Conservation (phyloP, 2,888 invertebrate genomes). For the Phyto melanocephala region DNA sequence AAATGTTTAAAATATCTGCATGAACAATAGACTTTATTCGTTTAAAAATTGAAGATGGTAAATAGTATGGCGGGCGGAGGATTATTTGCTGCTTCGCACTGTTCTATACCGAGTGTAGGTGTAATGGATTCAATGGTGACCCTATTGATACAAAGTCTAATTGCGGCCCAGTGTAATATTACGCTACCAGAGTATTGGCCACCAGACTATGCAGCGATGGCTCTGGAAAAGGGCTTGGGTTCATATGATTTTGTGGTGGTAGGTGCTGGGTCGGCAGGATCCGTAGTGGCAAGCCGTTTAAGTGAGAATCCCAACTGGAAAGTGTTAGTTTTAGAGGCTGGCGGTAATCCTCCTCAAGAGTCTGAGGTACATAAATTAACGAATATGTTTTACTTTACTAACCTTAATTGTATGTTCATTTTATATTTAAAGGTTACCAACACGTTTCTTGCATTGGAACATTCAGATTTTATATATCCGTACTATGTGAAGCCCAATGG, state of each 20-base stretch:
- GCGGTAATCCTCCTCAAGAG: conserved; percentile 82
- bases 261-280: conserved; percentile 82
- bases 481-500: conserved; percentile 72
- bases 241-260: conserved; percentile 81
- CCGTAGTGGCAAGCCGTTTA: conserved; percentile 82
- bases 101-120: conserved; percentile 67
- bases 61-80: neutral
- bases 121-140: conserved; percentile 79
- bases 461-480: conserved; percentile 69
- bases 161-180: conserved; percentile 81
- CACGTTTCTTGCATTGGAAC: conserved; percentile 69
- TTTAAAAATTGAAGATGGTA: conserved; percentile 23
- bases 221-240: conserved; percentile 62
- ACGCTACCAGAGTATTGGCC: conserved; percentile 80
- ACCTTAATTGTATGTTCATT: too few species aligned
- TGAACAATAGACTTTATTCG: neutral
- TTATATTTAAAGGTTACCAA: conserved; percentile 67
- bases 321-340: conserved; percentile 87
- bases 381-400: too few species aligned
- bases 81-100: conserved; percentile 45
- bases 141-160: conserved; percentile 80
- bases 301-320: conserved; percentile 87
- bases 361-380: conserved; percentile 73
- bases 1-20: too few species aligned
- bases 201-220: conserved; percentile 73